Evolutionary conservation across 2,888 invertebrate species (phyloP).

Genomic region (Harmothoe impar): DNA sequence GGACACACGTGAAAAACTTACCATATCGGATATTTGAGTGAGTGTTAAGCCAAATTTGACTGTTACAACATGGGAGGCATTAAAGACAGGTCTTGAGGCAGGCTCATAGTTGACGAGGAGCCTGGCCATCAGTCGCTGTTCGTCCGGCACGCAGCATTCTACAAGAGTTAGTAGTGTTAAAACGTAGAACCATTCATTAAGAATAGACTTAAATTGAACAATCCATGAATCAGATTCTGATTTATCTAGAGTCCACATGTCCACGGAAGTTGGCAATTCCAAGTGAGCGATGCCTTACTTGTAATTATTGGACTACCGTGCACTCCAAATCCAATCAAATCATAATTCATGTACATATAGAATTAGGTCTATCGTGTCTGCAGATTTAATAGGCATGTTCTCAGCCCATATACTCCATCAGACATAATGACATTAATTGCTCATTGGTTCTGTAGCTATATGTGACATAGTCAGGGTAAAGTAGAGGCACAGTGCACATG

Average conservation of each 20-base stretch:
- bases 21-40: constrained; percentile 82
- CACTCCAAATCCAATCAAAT: too few species aligned
- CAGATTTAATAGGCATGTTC: neutral
- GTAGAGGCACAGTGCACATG: neutral
- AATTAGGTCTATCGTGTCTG: neutral
- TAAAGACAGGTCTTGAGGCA: constrained; percentile 81
- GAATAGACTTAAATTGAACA: neutral
- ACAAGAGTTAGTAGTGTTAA: constrained; percentile 24
- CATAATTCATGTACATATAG: neutral
- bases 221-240: neutral
- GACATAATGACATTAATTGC: neutral
- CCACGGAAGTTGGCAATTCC: neutral
- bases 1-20: constrained; percentile 71
- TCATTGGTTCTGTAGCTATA: neutral
- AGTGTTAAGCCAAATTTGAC: constrained; percentile 82
- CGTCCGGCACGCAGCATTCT: constrained; percentile 75
- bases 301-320: neutral
- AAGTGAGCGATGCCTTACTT: too few species aligned
- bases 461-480: neutral
- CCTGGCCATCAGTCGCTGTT: constrained; percentile 79
- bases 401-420: neutral
- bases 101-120: constrained; percentile 79
- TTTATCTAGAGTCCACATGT: neutral
- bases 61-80: constrained; percentile 79
- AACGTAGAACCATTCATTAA: neutral